These are phyloP conservation scores for Aphelocoma californica DNA, from an alignment of 2,797 vertebrate genomes.

Conservation along the genomic window DNA sequence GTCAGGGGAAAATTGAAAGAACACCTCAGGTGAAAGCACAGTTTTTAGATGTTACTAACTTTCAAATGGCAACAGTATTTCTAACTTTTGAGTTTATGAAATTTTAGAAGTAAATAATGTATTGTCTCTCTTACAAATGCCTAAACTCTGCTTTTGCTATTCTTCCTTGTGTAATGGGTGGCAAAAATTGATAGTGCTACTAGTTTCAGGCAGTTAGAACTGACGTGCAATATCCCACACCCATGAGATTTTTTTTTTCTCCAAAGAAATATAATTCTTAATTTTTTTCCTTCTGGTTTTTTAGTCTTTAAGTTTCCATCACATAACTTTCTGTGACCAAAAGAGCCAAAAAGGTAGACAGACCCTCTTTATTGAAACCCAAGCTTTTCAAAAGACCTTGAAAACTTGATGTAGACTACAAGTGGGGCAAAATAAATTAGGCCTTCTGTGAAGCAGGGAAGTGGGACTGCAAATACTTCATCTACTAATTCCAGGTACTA, in stretches of 20 bases:
- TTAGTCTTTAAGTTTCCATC: not conserved
- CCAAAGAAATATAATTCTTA: not conserved
- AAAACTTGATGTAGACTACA: not conserved
- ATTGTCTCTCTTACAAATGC: not conserved
- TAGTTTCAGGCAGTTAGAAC: not conserved
- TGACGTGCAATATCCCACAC: not conserved
- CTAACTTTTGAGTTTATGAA: not conserved
- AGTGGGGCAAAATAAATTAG: not conserved
- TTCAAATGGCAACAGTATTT: not conserved
- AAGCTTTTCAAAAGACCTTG: not conserved
- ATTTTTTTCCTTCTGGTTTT: not conserved
- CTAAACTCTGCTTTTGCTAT: not conserved
- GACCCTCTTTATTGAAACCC: not conserved
- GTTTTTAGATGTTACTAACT: not conserved
- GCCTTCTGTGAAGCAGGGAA: not conserved
- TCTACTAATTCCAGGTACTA: not conserved
- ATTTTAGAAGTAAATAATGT: not conserved
- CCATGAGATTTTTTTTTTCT: not conserved
- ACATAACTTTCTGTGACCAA: not conserved
- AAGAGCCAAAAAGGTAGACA: not conserved
- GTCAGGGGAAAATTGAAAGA: slow-evolving; percentile 12
- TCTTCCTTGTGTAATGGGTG: not conserved
- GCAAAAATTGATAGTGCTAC: not conserved
- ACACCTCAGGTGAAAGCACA: slow-evolving; percentile 7
- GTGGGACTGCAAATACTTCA: not conserved